Percentiles rank a stretch among this genome's conserved stretches.
Evolutionary conservation across 2,113 vertebrate species (phyloP).

Genomic region (Monopterus albus): DNA sequence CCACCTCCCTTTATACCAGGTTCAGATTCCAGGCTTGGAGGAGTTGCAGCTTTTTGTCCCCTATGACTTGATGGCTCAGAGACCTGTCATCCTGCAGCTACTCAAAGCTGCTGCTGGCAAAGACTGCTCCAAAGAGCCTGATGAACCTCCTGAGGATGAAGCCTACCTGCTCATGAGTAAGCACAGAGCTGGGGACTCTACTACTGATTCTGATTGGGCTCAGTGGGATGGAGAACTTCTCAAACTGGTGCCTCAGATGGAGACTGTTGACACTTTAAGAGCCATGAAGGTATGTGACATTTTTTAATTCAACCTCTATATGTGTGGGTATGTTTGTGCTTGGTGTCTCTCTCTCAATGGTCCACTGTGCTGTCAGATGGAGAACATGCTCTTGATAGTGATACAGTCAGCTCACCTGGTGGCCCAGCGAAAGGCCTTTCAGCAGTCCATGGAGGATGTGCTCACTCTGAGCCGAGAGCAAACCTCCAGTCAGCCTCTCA

Average conservation of each 20-base stretch:
- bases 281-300: slow-evolving; percentile 87
- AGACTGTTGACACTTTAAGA: slow-evolving; percentile 91
- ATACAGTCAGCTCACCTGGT: slow-evolving; percentile 93
- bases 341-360: neutral
- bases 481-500: slow-evolving; percentile 95
- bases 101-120: slow-evolving; percentile 94
- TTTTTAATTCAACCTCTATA: neutral
- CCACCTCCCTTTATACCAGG: slow-evolving; percentile 39
- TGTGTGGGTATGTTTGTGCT: neutral
- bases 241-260: slow-evolving; percentile 92
- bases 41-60: slow-evolving; percentile 93
- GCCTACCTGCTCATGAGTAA: slow-evolving; percentile 94
- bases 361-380: slow-evolving; percentile 82
- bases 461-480: slow-evolving; percentile 91
- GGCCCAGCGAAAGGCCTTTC: slow-evolving; percentile 92
- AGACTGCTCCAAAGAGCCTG: slow-evolving; percentile 93
- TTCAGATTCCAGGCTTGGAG: slow-evolving; percentile 87
- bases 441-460: slow-evolving; percentile 91
- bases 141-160: slow-evolving; percentile 87
- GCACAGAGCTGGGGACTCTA: slow-evolving; percentile 77
- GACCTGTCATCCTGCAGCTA: slow-evolving; percentile 89
- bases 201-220: slow-evolving; percentile 81
- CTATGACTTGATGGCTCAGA: slow-evolving; percentile 81
- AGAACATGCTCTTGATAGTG: slow-evolving; percentile 93
- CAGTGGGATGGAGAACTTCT: slow-evolving; percentile 86